phyloP scores from a whole-genome alignment of 2,113 vertebrate genomes.

The Psittacus erithacus region DNA sequence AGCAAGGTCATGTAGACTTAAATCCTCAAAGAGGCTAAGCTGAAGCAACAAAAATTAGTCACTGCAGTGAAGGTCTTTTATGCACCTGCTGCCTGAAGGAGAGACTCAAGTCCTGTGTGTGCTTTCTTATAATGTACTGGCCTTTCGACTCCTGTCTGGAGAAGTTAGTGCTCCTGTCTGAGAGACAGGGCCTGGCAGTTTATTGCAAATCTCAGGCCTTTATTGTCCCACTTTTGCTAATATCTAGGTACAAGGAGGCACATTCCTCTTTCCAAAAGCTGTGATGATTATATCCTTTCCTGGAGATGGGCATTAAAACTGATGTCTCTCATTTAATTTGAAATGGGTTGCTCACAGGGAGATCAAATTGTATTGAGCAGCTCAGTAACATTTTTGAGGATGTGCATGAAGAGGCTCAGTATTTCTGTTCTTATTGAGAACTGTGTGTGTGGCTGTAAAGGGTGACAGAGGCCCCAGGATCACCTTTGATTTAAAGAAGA shows the following conservation, averaged over 20 bases:
- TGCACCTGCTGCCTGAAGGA: neutral
- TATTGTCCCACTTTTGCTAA: neutral
- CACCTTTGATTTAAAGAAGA: neutral
- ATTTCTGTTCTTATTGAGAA: neutral
- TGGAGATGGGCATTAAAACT: neutral
- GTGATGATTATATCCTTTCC: neutral
- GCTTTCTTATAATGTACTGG: neutral
- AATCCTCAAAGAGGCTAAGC: conserved; percentile 40
- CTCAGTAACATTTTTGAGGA: neutral
- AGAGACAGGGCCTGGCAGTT: neutral
- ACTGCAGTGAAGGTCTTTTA: neutral
- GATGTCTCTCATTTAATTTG: neutral
- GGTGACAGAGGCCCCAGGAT: too few species aligned
- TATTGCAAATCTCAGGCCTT: neutral
- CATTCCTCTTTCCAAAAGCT: neutral
- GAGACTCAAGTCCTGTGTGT: fast-evolving
- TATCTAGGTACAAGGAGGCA: neutral
- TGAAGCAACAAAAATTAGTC: conserved; percentile 28
- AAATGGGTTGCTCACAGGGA: neutral
- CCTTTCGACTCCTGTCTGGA: neutral
- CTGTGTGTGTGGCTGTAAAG: neutral
- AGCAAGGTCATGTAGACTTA: conserved; percentile 51
- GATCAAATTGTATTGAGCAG: neutral
- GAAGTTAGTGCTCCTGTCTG: neutral
- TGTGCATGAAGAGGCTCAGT: neutral